phyloP scores from a whole-genome alignment of 2,888 invertebrate species.

The Dorcus parallelipipedus region DNA sequence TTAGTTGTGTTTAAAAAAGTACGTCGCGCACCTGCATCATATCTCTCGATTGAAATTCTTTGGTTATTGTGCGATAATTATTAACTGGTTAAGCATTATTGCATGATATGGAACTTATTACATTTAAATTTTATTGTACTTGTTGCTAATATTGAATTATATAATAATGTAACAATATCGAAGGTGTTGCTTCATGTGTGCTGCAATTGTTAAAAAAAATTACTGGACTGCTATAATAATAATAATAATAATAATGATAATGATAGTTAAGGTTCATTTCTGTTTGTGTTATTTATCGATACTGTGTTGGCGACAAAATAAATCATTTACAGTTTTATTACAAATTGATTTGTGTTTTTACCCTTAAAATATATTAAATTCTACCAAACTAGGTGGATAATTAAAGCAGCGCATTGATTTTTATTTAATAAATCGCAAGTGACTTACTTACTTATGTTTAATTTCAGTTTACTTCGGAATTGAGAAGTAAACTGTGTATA shows the following conservation, averaged over 20 bases:
- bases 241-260: too few relatives aligned
- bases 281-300: conserved; percentile 15
- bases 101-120: conserved; percentile 17
- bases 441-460: too few relatives aligned
- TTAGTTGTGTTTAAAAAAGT: conserved; percentile 10
- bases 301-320: conserved; percentile 21
- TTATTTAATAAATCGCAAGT: too few relatives aligned
- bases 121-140: conserved; percentile 20
- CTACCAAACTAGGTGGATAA: too few relatives aligned
- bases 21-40: conserved; percentile 10
- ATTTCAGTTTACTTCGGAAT: too few relatives aligned
- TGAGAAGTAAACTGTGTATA: too few relatives aligned
- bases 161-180: conserved; percentile 10
- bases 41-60: conserved; percentile 7
- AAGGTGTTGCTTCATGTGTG: conserved; percentile 15
- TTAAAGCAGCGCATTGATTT: too few relatives aligned
- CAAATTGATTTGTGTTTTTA: not conserved
- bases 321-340: conserved; percentile 27
- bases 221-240: conserved; percentile 11
- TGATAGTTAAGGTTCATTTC: conserved; percentile 17
- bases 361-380: too few relatives aligned
- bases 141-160: conserved; percentile 18
- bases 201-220: conserved; percentile 14
- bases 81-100: conserved; percentile 19
- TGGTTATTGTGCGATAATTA: conserved; percentile 14